phyloP scores from a whole-genome alignment of 2,888 invertebrate species.

The Xestia c-nigrum region DNA sequence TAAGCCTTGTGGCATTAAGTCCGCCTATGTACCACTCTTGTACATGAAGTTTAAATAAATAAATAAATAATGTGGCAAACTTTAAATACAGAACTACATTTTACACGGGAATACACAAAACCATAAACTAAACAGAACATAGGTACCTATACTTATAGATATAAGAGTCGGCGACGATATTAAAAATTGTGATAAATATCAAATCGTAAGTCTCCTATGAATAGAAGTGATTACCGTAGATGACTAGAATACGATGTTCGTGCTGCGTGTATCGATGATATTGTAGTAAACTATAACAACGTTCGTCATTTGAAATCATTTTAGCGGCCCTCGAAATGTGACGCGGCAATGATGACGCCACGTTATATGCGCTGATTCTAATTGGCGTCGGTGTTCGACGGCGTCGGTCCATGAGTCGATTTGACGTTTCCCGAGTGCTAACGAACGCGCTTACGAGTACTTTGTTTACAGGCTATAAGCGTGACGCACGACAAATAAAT shows the following conservation, averaged over 20 bases:
- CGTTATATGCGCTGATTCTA: constrained; percentile 77
- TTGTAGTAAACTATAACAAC: no score
- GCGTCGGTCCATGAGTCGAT: constrained; percentile 78
- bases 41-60: no score
- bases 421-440: constrained; percentile 65
- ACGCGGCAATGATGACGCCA: constrained; percentile 73
- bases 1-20: no score
- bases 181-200: neutral
- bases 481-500: constrained; percentile 30
- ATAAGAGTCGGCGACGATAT: neutral
- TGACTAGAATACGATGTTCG: neutral
- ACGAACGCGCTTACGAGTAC: constrained; percentile 71
- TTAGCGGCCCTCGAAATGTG: constrained; percentile 63
- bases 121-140: neutral
- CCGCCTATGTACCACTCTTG: no score
- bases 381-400: constrained; percentile 83
- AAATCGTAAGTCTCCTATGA: neutral
- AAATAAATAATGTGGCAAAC: neutral
- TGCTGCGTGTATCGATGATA: neutral
- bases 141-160: no score
- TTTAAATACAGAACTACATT: neutral
- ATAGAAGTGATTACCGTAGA: neutral
- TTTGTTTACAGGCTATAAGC: constrained; percentile 71
- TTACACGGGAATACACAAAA: neutral
- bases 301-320: constrained; percentile 51